Evolutionary conservation across 2,888 invertebrate genomes (phyloP), one percentile per base, ranked within the genome.

Genomic region (Podabrus alpinus): DNA sequence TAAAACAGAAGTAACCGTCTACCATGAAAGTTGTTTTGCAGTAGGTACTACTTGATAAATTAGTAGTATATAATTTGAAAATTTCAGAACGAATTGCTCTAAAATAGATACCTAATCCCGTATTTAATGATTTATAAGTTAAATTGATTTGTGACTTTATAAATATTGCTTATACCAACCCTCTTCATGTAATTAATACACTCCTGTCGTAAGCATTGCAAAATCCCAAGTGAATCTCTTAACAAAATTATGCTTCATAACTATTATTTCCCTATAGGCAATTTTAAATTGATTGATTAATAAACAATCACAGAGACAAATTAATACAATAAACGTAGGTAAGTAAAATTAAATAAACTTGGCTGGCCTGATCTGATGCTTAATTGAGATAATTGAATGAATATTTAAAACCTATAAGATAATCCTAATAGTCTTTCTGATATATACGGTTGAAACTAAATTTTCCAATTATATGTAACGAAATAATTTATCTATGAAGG

Each of bases 241-340:
- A 81, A 81, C 78, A 66, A 78, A 79, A 80, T 82, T 82, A 80
- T 76, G 80, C 80, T 81, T 81, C 78, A 79, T 80, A 81, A 81
- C 80, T 80, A 79, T 79, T 79, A 82, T 81, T 81, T 81, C 80
- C 80, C 80, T 62, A 45, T 45, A 66, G 80, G 77, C 77, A 72
- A 66, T 70, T 75, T 69, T 74, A 76, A 79, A 78, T 79, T 79
- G 80, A 81, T 81, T 81, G 81, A 81, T 81, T 81, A 79, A 78
- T 81, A 79, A 73, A 72, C 69, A 45, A 45, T 45, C 69, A 68
- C 60, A 73, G 64, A 77, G 79, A 79, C 72, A 70, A 72, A 66
- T 70, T 69, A 75, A 72, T 75, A 75, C 67, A 61, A 17, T 61
- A 61, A 17, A 13, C 13, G 15, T 15, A 61, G 19, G 62, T 19